phyloP scores from a whole-genome alignment of 2,797 vertebrate genomes.

The Anabacerthia variegaticeps region DNA sequence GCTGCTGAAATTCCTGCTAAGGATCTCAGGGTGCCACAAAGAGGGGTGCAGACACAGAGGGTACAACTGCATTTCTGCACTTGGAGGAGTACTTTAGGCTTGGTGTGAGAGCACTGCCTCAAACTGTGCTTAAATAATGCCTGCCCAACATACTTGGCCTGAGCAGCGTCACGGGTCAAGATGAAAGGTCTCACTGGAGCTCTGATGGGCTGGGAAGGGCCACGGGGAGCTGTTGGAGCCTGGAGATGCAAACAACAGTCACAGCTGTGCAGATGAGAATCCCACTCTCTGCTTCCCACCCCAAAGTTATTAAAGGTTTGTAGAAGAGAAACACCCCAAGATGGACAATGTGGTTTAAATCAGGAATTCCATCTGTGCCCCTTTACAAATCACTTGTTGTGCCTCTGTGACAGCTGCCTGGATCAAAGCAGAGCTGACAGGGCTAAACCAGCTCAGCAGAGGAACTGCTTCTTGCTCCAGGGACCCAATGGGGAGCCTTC shows the following conservation, averaged over 20 bases:
- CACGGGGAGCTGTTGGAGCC: slow-evolving; percentile 57
- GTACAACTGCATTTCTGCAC: background rate
- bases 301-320: background rate
- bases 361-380: background rate
- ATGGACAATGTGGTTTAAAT: background rate
- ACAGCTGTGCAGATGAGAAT: background rate
- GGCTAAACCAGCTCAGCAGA: background rate
- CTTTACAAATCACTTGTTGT: background rate
- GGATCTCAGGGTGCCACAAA: background rate
- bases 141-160: slow-evolving; percentile 81
- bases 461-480: background rate
- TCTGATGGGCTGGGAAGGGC: slow-evolving; percentile 59
- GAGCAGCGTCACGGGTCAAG: slow-evolving; percentile 86
- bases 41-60: background rate
- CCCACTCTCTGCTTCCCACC: background rate
- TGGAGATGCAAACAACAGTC: slow-evolving; percentile 43
- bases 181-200: slow-evolving; percentile 89
- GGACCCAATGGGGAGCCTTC: background rate
- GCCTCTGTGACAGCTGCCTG: background rate
- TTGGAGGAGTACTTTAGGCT: too few species aligned
- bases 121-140: accelerated
- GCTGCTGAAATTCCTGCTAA: background rate
- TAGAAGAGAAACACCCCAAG: background rate
- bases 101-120: background rate
- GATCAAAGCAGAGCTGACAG: background rate